These are phyloP conservation scores for Ataeniobius toweri DNA, from an alignment of 2,797 vertebrate genomes.

Conservation along the genomic window DNA sequence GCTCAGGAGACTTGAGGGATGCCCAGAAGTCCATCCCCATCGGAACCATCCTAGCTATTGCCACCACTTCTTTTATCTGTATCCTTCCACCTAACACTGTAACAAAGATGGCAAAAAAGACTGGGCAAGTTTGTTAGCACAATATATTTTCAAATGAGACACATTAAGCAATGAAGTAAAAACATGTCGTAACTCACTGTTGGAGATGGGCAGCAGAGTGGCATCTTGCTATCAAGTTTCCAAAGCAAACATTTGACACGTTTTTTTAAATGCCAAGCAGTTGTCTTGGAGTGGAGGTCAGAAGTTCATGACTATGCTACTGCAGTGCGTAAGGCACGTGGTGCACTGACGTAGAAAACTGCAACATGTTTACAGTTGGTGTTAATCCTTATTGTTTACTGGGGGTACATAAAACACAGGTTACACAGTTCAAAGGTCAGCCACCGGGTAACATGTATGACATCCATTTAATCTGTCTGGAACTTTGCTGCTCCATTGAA, in stretches of 20 bases:
- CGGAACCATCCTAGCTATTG: slow-evolving; percentile 93
- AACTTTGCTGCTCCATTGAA: slow-evolving; percentile 6
- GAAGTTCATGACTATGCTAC: too few relatives aligned
- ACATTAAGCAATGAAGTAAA: too few relatives aligned
- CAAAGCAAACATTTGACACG: too few relatives aligned
- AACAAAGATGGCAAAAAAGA: background rate
- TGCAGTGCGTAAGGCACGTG: too few relatives aligned
- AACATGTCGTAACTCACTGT: too few relatives aligned
- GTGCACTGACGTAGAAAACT: too few relatives aligned
- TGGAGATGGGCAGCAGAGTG: too few relatives aligned
- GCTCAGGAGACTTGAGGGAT: slow-evolving; percentile 92
- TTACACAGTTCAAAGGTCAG: background rate
- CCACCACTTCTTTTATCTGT: slow-evolving; percentile 93
- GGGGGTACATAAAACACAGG: too few relatives aligned
- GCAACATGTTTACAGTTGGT: too few relatives aligned
- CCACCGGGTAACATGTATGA: background rate
- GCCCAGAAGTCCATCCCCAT: slow-evolving; percentile 96
- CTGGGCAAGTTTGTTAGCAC: background rate
- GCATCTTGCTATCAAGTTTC: too few relatives aligned
- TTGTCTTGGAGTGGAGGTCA: background rate
- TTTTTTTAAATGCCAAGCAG: background rate
- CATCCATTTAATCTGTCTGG: background rate
- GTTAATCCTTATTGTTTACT: too few relatives aligned
- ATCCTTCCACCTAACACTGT: slow-evolving; percentile 74
- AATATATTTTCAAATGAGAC: too few relatives aligned